Conservation (phyloP, 1,140 invertebrate genomes). For the Cylas formicarius region DNA sequence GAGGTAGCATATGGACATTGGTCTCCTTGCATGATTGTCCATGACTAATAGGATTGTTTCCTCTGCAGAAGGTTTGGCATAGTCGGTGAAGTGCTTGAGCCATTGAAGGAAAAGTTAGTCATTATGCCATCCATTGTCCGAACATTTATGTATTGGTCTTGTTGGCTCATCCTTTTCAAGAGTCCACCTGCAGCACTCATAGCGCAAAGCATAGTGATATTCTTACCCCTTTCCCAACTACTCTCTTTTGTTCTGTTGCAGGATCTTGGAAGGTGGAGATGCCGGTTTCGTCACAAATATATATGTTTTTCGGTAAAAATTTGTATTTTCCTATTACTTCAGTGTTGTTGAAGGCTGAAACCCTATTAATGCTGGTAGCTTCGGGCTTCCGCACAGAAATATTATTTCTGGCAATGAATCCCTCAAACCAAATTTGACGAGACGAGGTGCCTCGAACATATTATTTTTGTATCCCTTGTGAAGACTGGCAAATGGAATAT, state of each 20-base stretch:
- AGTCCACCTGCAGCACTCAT: constrained; percentile 14
- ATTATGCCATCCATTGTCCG: constrained; percentile 5
- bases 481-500: constrained; percentile 35
- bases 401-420: constrained; percentile 30
- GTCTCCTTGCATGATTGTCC: constrained; percentile 28
- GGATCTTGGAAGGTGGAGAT: constrained; percentile 42
- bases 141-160: constrained; percentile 30
- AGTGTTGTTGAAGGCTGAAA: constrained; percentile 25
- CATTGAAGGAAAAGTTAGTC: constrained; percentile 5
- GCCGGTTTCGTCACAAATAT: constrained; percentile 45
- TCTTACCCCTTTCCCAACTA: constrained; percentile 26
- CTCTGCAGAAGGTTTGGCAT: constrained; percentile 1
- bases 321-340: constrained; percentile 24
- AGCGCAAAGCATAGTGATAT: constrained; percentile 17
- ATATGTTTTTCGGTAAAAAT: constrained; percentile 22
- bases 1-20: constrained; percentile 23
- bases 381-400: constrained; percentile 31
- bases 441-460: constrained; percentile 13
- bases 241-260: constrained; percentile 38
- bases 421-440: constrained; percentile 15
- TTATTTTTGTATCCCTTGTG: constrained; percentile 18
- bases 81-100: constrained; percentile 9
- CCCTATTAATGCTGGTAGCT: constrained; percentile 27
- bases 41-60: constrained; percentile 32
- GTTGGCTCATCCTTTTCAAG: constrained; percentile 33